Percentiles rank a stretch among this genome's conserved stretches.
These are phyloP conservation scores for Salticus scenicus DNA, from an alignment of 2,888 invertebrate genomes.

Conservation along the genomic window DNA sequence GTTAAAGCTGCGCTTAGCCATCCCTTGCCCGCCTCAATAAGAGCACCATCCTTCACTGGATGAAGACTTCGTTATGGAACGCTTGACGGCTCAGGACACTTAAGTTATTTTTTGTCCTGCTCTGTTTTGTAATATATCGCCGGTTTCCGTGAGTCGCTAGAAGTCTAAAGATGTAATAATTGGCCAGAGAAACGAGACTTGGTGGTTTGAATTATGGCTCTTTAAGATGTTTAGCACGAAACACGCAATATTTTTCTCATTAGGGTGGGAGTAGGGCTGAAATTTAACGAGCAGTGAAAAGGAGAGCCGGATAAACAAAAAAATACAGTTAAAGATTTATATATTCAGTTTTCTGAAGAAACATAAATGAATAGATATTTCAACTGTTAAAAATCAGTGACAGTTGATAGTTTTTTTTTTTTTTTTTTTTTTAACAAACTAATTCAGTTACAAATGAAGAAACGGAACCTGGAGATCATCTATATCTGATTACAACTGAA, in stretches of 20 bases:
- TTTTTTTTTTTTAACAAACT: no score
- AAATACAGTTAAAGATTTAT: no score
- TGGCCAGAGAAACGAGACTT: not conserved
- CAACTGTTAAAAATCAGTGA: no score
- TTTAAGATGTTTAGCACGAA: not conserved
- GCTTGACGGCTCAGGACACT: not conserved
- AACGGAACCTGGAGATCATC: no score
- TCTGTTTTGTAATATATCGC: not conserved
- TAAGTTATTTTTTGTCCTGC: not conserved
- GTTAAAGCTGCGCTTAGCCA: slow-evolving; percentile 3
- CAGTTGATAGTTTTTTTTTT: no score
- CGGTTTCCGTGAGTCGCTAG: not conserved
- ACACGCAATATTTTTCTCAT: not conserved
- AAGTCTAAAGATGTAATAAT: not conserved
- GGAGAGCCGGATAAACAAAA: no score
- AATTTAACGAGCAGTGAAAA: no score
- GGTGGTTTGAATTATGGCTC: not conserved
- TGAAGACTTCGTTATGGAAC: slow-evolving; percentile 7
- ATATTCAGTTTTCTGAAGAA: no score
- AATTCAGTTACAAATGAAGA: no score
- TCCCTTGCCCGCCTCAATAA: not conserved
- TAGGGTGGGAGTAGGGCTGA: not conserved
- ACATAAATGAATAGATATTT: no score
- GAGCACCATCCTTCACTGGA: not conserved
- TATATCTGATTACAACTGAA: no score